Percentiles rank a stretch among this genome's conserved stretches.
phyloP scores from a whole-genome alignment of 2,113 vertebrate genomes.

The Lanius ludovicianus region DNA sequence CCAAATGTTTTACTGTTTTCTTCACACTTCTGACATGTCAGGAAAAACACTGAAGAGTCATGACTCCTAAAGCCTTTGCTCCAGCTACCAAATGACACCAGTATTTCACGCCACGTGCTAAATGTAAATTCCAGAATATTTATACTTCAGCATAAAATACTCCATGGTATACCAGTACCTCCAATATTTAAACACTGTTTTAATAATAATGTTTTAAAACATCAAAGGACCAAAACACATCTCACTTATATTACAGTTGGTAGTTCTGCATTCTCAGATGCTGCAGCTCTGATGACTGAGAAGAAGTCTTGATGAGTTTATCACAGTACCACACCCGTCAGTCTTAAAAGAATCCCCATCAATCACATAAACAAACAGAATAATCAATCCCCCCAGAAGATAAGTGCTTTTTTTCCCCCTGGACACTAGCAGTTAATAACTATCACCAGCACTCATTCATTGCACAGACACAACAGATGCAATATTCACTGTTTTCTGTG shows the following conservation, averaged over 20 bases:
- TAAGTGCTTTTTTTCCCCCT: background rate
- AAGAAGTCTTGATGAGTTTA: background rate
- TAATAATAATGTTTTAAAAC: background rate
- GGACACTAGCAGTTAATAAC: background rate
- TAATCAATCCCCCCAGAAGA: background rate
- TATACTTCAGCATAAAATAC: background rate
- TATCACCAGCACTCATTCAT: background rate
- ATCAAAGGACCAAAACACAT: background rate
- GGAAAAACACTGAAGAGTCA: background rate
- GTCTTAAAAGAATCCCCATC: background rate
- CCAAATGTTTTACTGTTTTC: conserved; percentile 3
- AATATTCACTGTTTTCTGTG: background rate
- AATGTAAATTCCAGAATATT: background rate
- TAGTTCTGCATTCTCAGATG: background rate
- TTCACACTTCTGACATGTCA: background rate
- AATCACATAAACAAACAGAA: background rate
- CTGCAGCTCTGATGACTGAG: background rate
- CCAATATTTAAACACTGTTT: background rate
- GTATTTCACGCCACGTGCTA: background rate
- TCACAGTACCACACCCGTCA: background rate
- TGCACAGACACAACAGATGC: background rate
- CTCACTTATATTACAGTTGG: background rate
- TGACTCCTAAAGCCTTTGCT: background rate
- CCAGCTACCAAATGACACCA: background rate
- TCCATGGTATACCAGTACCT: background rate